Percentiles rank a stretch among this genome's conserved stretches.
Conservation (phyloP, 1,140 invertebrate species). For the Phymastichus coffea region DNA sequence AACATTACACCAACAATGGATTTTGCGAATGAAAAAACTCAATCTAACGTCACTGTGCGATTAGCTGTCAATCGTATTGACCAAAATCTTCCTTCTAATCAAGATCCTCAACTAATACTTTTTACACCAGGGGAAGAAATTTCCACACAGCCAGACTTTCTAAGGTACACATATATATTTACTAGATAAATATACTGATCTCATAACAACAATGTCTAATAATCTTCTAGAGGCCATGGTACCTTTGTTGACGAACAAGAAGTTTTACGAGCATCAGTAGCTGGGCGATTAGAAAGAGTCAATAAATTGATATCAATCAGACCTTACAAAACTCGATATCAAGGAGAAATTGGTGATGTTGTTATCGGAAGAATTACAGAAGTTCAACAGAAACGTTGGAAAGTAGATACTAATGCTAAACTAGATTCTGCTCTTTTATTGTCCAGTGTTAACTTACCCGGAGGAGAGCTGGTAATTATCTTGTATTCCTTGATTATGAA, state of each 20-base stretch:
- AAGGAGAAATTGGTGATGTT: conserved; percentile 96
- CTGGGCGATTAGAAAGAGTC: conserved; percentile 89
- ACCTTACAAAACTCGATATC: conserved; percentile 86
- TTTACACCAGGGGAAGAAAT: conserved; percentile 88
- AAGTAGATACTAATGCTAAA: conserved; percentile 91
- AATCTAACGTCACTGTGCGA: conserved; percentile 50
- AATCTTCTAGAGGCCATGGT: conserved; percentile 84
- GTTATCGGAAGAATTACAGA: conserved; percentile 92
- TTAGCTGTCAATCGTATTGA: conserved; percentile 54
- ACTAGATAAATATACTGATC: conserved; percentile 1
- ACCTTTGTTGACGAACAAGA: conserved; percentile 84
- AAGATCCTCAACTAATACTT: conserved; percentile 63
- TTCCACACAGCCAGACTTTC: conserved; percentile 78
- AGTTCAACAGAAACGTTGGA: conserved; percentile 90
- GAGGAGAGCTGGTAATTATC: conserved; percentile 88
- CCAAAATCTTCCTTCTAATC: conserved; percentile 58
- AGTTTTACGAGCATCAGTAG: conserved; percentile 85
- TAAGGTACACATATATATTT: conserved; percentile 67
- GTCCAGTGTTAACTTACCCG: conserved; percentile 94
- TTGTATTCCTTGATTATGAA: no score
- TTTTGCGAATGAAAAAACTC: conserved; percentile 1
- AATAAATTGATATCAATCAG: conserved; percentile 92
- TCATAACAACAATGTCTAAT: conserved; percentile 23
- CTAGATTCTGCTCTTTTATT: conserved; percentile 86
- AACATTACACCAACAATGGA: conserved; percentile 12